These are phyloP conservation scores for Uria lomvia DNA, from an alignment of 2,113 vertebrate species.

Conservation along the genomic window DNA sequence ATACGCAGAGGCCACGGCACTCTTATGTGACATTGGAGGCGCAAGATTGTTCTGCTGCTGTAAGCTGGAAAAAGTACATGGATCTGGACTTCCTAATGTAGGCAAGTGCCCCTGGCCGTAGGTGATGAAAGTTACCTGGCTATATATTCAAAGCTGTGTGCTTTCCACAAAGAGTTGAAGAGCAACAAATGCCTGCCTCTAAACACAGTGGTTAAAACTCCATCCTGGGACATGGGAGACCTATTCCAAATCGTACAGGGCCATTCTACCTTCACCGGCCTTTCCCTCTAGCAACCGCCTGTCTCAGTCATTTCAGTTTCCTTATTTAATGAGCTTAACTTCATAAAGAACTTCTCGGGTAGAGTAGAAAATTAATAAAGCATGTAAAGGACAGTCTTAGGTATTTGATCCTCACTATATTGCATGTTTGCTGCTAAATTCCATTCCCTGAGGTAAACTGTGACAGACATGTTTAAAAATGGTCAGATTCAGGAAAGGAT, in stretches of 20 bases:
- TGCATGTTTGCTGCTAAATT: background rate
- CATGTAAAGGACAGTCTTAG: background rate
- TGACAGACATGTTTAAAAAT: background rate
- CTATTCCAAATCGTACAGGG: background rate
- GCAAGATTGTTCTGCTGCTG: background rate
- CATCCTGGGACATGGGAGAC: background rate
- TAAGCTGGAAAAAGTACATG: background rate
- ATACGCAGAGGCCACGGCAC: background rate
- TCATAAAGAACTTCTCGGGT: background rate
- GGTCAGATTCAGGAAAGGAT: background rate
- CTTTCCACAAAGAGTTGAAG: background rate
- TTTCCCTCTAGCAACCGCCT: background rate
- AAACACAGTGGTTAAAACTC: background rate
- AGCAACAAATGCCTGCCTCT: background rate
- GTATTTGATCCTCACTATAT: background rate
- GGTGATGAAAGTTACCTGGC: background rate
- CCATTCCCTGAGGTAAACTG: background rate
- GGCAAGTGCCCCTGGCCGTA: background rate
- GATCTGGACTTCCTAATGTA: background rate
- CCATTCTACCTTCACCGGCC: background rate
- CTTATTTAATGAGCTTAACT: background rate
- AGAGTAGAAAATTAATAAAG: background rate
- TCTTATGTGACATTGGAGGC: fast-evolving
- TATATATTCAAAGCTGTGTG: background rate
- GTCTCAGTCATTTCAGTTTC: background rate